Conservation (phyloP, 2,113 vertebrate genomes). For the Mesoclemmys tuberculata region DNA sequence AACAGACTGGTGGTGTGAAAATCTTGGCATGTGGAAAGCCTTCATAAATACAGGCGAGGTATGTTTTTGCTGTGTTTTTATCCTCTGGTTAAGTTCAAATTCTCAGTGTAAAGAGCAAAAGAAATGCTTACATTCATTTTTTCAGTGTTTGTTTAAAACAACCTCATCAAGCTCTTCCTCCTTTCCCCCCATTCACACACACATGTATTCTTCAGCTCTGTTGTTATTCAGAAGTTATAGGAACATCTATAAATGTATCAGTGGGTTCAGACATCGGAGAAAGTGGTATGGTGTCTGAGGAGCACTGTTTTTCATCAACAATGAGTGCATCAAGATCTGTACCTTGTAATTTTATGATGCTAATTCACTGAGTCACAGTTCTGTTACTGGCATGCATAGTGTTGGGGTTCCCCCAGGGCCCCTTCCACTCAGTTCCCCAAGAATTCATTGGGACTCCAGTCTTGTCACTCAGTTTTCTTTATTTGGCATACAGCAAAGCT, state of each 20-base stretch:
- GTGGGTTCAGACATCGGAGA: neutral
- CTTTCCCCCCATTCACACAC: neutral
- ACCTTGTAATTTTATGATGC: neutral
- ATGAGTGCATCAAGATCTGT: neutral
- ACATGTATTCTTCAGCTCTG: neutral
- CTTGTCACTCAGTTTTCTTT: neutral
- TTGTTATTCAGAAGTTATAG: neutral
- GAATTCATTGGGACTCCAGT: neutral
- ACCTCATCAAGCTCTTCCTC: neutral
- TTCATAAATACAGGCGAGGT: constrained; percentile 90
- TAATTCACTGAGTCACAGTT: neutral
- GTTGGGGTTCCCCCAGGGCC: neutral
- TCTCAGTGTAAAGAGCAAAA: neutral
- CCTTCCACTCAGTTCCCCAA: neutral
- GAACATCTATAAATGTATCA: neutral
- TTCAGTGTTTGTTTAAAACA: neutral
- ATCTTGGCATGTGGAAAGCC: constrained; percentile 94
- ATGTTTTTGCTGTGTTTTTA: neutral
- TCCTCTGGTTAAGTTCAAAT: neutral
- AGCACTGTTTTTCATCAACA: neutral
- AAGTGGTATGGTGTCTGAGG: neutral
- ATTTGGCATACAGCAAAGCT: neutral
- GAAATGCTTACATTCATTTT: neutral
- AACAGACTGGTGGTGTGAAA: constrained; percentile 99
- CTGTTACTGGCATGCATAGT: neutral